A percentile compares a stretch with the other conserved stretches of the same genome.
Conservation (phyloP, 2,797 vertebrate species). For the Typhlichthys subterraneus region DNA sequence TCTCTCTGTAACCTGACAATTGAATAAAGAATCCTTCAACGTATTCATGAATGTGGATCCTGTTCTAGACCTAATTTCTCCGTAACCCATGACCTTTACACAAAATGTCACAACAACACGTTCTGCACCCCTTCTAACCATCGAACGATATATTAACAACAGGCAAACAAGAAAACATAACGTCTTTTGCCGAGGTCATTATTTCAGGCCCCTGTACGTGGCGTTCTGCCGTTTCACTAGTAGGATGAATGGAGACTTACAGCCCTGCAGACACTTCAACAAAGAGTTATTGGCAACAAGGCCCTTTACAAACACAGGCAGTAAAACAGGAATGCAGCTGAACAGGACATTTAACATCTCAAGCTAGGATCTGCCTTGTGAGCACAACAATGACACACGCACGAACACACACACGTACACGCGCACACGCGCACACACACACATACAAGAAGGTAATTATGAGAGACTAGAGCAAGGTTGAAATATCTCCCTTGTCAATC, state of each 20-base stretch:
- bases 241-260: conserved; percentile 11
- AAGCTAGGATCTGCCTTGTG: conserved; percentile 18
- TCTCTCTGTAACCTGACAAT: no score
- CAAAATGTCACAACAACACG: no score
- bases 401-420: not conserved
- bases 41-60: no score
- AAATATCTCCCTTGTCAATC: conserved; percentile 7
- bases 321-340: conserved; percentile 52
- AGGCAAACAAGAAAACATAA: no score
- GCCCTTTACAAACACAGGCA: conserved; percentile 19
- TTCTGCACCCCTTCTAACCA: no score
- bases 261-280: conserved; percentile 15
- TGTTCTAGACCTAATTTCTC: no score
- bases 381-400: not conserved
- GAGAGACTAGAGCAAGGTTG: not conserved
- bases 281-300: conserved; percentile 6
- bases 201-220: conserved; percentile 24
- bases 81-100: no score
- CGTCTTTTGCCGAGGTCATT: no score
- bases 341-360: conserved; percentile 39
- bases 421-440: not conserved
- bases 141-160: no score
- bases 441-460: conserved; percentile 6
- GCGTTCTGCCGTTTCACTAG: conserved; percentile 17
- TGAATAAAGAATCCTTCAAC: no score